These are phyloP conservation scores for Cairina moschata DNA, from an alignment of 2,113 vertebrate species.

Conservation along the genomic window DNA sequence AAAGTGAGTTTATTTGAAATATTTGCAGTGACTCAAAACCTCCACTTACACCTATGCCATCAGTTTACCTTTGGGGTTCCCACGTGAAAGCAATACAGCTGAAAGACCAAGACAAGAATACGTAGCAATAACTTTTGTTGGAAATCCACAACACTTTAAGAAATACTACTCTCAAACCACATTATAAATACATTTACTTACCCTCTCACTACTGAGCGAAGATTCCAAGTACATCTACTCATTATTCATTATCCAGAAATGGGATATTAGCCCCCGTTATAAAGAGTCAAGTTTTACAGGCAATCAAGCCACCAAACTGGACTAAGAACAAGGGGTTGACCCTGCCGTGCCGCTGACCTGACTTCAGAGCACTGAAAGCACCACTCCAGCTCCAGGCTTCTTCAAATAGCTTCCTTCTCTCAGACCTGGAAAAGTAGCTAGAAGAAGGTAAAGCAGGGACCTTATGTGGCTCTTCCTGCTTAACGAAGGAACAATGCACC, in stretches of 20 bases:
- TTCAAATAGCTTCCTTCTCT: background rate
- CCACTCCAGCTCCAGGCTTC: background rate
- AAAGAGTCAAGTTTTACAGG: background rate
- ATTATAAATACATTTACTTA: background rate
- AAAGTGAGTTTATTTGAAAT: background rate
- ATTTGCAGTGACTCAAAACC: background rate
- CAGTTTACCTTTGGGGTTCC: background rate
- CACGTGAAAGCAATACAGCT: background rate
- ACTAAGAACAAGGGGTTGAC: background rate
- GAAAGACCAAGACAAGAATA: background rate
- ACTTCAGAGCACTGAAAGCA: background rate
- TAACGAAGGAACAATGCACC: background rate
- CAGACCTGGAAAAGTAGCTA: background rate
- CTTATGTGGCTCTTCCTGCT: background rate
- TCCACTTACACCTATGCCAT: background rate
- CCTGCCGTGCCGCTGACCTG: background rate
- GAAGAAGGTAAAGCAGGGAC: background rate
- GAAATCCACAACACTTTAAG: background rate
- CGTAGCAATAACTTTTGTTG: background rate
- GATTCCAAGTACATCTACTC: background rate
- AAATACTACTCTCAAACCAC: background rate
- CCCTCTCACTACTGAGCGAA: background rate
- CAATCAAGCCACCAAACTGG: background rate
- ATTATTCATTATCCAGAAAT: background rate
- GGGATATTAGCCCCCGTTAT: background rate